phyloP scores from a whole-genome alignment of 2,113 vertebrate species.

The Phyllostomus hastatus region DNA sequence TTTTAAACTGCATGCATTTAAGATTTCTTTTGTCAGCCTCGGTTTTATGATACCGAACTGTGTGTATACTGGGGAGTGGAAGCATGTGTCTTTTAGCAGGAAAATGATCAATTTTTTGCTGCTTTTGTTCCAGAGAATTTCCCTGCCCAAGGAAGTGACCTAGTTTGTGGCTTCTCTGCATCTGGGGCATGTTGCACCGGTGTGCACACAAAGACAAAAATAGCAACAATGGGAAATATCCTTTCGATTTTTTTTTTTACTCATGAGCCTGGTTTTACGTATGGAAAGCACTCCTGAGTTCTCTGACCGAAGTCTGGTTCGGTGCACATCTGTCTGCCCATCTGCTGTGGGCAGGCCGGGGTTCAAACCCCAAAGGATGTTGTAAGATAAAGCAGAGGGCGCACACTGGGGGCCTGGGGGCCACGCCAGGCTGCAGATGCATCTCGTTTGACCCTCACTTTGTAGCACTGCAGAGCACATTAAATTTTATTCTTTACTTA shows the following conservation, averaged over 20 bases:
- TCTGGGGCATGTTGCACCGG: constrained; percentile 47
- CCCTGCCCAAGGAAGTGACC: constrained; percentile 62
- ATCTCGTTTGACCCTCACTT: accelerated
- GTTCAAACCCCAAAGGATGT: not conserved
- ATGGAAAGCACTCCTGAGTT: not conserved
- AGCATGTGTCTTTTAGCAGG: not conserved
- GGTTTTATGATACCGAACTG: not conserved
- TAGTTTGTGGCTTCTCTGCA: constrained; percentile 36
- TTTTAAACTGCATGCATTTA: constrained; percentile 26
- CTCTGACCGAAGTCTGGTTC: not conserved
- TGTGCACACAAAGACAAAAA: constrained; percentile 1
- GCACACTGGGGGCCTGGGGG: not conserved
- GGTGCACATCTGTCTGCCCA: not conserved
- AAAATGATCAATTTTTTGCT: constrained; percentile 50
- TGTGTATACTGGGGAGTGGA: not conserved
- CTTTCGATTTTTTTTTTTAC: not conserved
- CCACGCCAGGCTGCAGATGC: accelerated
- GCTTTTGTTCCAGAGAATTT: constrained; percentile 64
- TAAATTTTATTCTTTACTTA: not conserved
- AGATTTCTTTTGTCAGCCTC: not conserved
- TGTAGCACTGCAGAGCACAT: not conserved
- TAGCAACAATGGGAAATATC: constrained; percentile 47
- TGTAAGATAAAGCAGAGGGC: not conserved
- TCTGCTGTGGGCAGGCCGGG: not conserved
- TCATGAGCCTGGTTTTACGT: not conserved